These are phyloP conservation scores for Tetrax tetrax DNA, from an alignment of 2,113 vertebrate genomes.

Conservation along the genomic window DNA sequence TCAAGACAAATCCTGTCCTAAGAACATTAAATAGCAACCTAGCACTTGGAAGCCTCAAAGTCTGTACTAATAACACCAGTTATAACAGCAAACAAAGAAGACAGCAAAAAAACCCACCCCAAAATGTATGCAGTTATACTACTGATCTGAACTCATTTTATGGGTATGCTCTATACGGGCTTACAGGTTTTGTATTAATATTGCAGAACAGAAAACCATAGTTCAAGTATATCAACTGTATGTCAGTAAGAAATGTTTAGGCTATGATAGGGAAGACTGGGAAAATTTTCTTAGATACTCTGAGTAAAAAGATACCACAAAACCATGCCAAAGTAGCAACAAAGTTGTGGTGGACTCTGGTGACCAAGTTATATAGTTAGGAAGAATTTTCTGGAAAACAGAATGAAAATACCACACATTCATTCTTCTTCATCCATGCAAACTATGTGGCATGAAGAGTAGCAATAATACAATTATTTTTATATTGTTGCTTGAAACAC, in stretches of 20 bases:
- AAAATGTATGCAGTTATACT: background rate
- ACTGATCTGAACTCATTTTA: background rate
- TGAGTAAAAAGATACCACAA: background rate
- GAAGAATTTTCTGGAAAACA: background rate
- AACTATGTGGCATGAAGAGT: background rate
- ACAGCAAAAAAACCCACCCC: too few relatives aligned
- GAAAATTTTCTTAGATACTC: background rate
- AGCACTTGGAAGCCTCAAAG: background rate
- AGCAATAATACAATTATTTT: background rate
- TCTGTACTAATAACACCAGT: background rate
- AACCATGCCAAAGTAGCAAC: background rate
- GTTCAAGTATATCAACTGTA: background rate
- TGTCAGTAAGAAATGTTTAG: background rate
- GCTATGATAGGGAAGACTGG: background rate
- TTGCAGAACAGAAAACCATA: background rate
- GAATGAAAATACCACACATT: background rate
- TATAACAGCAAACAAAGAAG: background rate
- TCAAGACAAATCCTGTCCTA: background rate
- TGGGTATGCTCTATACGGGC: background rate
- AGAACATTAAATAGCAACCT: background rate
- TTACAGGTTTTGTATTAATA: background rate
- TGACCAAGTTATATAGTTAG: background rate
- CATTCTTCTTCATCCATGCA: background rate
- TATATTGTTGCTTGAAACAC: background rate
- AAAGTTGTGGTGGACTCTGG: background rate